These are phyloP conservation scores for Diogma glabrata DNA, from an alignment of 2,888 invertebrate genomes.

Conservation along the genomic window DNA sequence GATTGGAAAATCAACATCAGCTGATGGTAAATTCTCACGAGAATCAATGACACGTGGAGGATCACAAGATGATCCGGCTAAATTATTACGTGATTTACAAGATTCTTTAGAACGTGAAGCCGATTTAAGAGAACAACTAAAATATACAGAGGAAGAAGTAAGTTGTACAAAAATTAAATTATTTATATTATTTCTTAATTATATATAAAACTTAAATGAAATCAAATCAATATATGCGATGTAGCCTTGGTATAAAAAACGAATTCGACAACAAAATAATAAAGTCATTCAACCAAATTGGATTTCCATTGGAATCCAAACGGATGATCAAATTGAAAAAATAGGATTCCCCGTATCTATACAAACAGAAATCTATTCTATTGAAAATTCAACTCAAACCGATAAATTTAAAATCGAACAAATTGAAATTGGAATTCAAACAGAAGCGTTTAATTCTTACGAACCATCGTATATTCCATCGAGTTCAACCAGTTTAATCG, in stretches of 20 bases:
- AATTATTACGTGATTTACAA: conserved; percentile 73
- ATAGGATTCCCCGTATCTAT: conserved; percentile 29
- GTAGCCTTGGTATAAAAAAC: background rate
- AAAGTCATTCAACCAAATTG: no score
- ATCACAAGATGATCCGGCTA: conserved; percentile 69
- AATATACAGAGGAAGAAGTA: conserved; percentile 89
- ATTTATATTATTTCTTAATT: conserved; percentile 24
- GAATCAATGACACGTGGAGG: conserved; percentile 66
- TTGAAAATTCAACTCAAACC: background rate
- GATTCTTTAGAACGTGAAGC: conserved; percentile 89
- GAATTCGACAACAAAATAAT: background rate
- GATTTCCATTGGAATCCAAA: conserved; percentile 28
- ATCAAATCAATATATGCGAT: no score
- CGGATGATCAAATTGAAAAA: conserved; percentile 22
- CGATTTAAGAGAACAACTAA: conserved; percentile 82
- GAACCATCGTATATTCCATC: background rate
- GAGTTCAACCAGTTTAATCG: background rate
- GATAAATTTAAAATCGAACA: no score
- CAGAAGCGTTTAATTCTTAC: no score
- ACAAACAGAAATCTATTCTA: conserved; percentile 23
- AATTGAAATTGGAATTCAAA: conserved; percentile 3
- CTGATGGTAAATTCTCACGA: conserved; percentile 57
- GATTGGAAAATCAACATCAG: conserved; percentile 44
- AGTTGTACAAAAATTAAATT: conserved; percentile 36
- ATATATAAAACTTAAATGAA: background rate